phyloP scores from a whole-genome alignment of 1,140 invertebrate genomes.

The Drosophila santomea region DNA sequence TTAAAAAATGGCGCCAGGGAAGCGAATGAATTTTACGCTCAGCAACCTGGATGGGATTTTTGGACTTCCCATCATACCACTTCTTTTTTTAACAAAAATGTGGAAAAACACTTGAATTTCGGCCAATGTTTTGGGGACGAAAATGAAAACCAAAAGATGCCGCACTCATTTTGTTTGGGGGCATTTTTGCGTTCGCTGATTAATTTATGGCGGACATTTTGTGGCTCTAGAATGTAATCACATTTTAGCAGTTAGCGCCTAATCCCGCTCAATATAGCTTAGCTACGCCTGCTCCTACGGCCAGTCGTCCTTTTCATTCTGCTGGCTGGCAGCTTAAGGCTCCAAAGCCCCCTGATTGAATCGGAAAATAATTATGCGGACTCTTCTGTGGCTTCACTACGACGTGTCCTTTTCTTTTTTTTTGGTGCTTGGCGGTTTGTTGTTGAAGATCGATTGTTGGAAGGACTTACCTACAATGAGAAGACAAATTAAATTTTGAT shows the following conservation, averaged over 20 bases:
- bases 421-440: not conserved
- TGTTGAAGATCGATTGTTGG: conserved; percentile 26
- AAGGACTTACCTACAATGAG: conserved; percentile 64
- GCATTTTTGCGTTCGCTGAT: conserved; percentile 55
- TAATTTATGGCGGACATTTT: conserved; percentile 73
- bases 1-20: conserved; percentile 51
- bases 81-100: not conserved
- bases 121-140: not conserved
- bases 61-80: conserved; percentile 3
- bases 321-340: conserved; percentile 25
- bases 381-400: conserved; percentile 39
- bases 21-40: conserved; percentile 5
- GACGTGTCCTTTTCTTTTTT: conserved; percentile 10
- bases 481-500: conserved; percentile 73
- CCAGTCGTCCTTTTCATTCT: conserved; percentile 10
- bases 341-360: conserved; percentile 68
- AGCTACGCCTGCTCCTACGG: conserved; percentile 34
- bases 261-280: conserved; percentile 78
- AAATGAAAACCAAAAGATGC: conserved; percentile 22
- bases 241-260: conserved; percentile 71
- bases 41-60: conserved; percentile 20
- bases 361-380: conserved; percentile 76
- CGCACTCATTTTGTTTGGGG: conserved; percentile 17
- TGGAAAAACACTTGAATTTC: conserved; percentile 9
- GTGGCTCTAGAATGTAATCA: conserved; percentile 58